These are phyloP conservation scores for Heliothis virescens DNA, from an alignment of 1,140 invertebrate genomes.

Conservation along the genomic window DNA sequence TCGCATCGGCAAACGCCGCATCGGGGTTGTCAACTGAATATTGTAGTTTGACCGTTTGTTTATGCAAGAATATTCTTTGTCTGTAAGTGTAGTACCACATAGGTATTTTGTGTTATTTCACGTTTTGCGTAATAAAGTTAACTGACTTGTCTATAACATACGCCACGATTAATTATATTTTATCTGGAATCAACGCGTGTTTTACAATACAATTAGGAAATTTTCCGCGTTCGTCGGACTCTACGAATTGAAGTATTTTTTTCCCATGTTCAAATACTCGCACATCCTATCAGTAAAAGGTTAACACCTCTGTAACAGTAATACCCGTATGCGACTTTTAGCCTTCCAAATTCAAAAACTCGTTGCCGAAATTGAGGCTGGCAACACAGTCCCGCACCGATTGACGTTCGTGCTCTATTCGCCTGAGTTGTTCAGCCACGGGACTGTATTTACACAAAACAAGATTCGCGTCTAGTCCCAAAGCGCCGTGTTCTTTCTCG, in stretches of 20 bases:
- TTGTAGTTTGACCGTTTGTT: slow-evolving; percentile 1
- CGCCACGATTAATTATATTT: too few relatives aligned
- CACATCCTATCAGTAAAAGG: not conserved
- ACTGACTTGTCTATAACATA: too few relatives aligned
- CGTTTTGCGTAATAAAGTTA: too few relatives aligned
- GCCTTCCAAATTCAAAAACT: slow-evolving; percentile 27
- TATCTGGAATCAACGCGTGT: too few relatives aligned
- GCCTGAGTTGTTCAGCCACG: slow-evolving; percentile 39
- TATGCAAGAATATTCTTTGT: not conserved
- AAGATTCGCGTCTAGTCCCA: slow-evolving; percentile 51
- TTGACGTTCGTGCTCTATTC: slow-evolving; percentile 11
- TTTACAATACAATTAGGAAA: not conserved
- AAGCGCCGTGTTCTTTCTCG: slow-evolving; percentile 38
- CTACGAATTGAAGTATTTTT: not conserved
- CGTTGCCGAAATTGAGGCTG: slow-evolving; percentile 26
- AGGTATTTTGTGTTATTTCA: too few relatives aligned
- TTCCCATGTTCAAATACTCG: not conserved
- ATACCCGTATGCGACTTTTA: slow-evolving; percentile 10
- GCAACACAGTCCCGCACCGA: slow-evolving; percentile 17
- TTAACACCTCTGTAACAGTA: not conserved
- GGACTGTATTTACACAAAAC: slow-evolving; percentile 58
- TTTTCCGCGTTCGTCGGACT: not conserved
- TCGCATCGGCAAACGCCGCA: slow-evolving; percentile 14
- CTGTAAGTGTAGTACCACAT: not conserved
- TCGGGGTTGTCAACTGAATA: slow-evolving; percentile 27